Evolutionary conservation across 2,888 invertebrate genomes (phyloP).

Genomic region (Campoletis raptor): DNA sequence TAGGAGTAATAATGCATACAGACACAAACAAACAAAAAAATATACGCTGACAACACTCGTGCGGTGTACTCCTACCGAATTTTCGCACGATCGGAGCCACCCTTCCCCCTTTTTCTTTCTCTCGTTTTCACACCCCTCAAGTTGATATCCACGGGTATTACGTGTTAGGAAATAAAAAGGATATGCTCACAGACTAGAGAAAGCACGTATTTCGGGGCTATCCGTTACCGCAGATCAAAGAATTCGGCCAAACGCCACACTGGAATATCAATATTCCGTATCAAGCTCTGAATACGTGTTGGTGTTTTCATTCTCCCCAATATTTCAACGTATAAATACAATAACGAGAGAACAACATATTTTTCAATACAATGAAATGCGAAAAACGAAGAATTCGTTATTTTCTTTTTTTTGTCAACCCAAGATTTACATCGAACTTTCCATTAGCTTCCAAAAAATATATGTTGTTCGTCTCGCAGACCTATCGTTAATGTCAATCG

Average conservation of each 20-base stretch:
- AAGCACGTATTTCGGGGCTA: slow-evolving; percentile 44
- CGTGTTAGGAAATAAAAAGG: slow-evolving; percentile 44
- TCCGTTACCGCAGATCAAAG: slow-evolving; percentile 54
- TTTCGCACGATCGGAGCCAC: slow-evolving; percentile 58
- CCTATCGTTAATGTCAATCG: no score
- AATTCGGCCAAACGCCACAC: slow-evolving; percentile 46
- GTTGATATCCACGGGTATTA: slow-evolving; percentile 40
- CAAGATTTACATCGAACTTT: neutral
- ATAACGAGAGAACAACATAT: neutral
- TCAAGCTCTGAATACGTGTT: slow-evolving; percentile 9
- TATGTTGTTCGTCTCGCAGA: no score
- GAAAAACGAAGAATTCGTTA: neutral
- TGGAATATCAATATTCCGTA: slow-evolving; percentile 57
- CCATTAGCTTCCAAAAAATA: no score
- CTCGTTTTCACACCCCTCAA: slow-evolving; percentile 21
- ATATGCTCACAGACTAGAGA: slow-evolving; percentile 2
- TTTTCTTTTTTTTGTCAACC: neutral
- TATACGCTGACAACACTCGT: slow-evolving; percentile 9
- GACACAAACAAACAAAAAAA: neutral
- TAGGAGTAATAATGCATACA: slow-evolving; percentile 32
- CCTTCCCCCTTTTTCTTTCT: slow-evolving; percentile 6
- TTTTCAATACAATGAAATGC: neutral
- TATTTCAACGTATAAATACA: neutral
- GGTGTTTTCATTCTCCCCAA: neutral
- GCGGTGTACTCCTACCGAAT: slow-evolving; percentile 14